phyloP scores from a whole-genome alignment of 2,888 invertebrate genomes.

The Sabatieria punctata region DNA sequence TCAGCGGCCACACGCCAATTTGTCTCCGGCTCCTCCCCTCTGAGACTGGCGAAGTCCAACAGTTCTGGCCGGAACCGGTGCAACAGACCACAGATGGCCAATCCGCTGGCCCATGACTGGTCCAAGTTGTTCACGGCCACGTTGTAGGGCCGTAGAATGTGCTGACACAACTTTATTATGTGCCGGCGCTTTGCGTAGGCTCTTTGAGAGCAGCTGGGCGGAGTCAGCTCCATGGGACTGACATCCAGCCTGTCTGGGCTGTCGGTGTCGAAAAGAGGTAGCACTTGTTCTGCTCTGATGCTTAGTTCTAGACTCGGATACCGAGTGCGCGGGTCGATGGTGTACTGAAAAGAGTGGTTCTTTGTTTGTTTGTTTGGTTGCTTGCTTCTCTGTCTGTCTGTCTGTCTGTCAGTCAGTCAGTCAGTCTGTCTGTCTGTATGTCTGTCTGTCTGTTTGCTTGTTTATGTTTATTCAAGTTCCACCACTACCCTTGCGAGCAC shows the following conservation, averaged over 20 bases:
- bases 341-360: conserved; percentile 26
- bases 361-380: too few relatives aligned
- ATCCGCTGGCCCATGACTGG: conserved; percentile 50
- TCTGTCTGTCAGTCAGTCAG: too few relatives aligned
- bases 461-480: too few relatives aligned
- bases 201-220: too few relatives aligned
- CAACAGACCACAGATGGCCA: conserved; percentile 55
- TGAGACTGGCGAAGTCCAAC: conserved; percentile 18
- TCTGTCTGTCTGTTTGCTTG: too few relatives aligned
- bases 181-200: conserved; percentile 5
- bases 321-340: conserved; percentile 41
- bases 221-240: too few relatives aligned
- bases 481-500: too few relatives aligned
- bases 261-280: too few relatives aligned
- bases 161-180: conserved; percentile 48
- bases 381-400: too few relatives aligned
- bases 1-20: conserved; percentile 1
- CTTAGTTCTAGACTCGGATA: conserved; percentile 42
- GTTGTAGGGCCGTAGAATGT: conserved; percentile 47
- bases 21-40: background rate
- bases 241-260: too few relatives aligned
- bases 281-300: conserved; percentile 9
- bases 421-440: too few relatives aligned
- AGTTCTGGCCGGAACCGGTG: conserved; percentile 76
- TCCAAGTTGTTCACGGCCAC: conserved; percentile 47